Percentiles rank a stretch among this genome's conserved stretches.
phyloP scores from a whole-genome alignment of 2,888 invertebrate genomes.

The Brassicogethes aeneus region DNA sequence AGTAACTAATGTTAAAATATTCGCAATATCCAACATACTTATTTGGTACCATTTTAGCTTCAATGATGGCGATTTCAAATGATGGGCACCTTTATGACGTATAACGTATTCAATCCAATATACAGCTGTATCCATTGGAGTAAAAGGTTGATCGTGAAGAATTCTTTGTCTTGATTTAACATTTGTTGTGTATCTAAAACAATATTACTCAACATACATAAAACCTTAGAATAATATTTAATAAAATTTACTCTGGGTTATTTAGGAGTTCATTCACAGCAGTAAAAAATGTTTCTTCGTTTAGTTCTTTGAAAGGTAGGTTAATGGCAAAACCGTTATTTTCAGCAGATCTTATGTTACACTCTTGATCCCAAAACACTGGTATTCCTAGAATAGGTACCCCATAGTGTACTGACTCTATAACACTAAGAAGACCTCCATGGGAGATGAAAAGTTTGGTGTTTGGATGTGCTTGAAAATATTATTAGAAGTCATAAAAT shows the following conservation, averaged over 20 bases:
- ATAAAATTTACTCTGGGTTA: conserved; percentile 26
- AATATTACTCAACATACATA: background rate
- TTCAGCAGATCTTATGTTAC: conserved; percentile 41
- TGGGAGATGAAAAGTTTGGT: conserved; percentile 49
- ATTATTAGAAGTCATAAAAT: background rate
- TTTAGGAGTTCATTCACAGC: conserved; percentile 19
- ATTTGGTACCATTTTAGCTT: conserved; percentile 23
- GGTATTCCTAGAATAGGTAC: conserved; percentile 47
- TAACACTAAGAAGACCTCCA: conserved; percentile 49
- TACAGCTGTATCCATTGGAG: conserved; percentile 24
- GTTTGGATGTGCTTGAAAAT: conserved; percentile 43
- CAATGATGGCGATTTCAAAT: conserved; percentile 20
- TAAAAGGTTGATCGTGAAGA: conserved; percentile 21
- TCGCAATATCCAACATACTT: conserved; percentile 22
- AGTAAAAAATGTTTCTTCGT: conserved; percentile 15
- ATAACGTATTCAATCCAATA: conserved; percentile 29
- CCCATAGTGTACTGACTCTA: conserved; percentile 45
- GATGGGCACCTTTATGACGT: conserved; percentile 21
- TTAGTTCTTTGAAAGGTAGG: conserved; percentile 16
- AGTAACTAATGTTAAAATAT: conserved; percentile 10
- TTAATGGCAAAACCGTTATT: conserved; percentile 19
- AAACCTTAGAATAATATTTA: background rate
- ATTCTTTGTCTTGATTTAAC: conserved; percentile 16
- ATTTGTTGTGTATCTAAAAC: conserved; percentile 15
- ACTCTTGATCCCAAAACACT: conserved; percentile 44